Base-by-base conservation (phyloP, 1,140 invertebrate species). In the Ridgeia piscesae region DNA sequence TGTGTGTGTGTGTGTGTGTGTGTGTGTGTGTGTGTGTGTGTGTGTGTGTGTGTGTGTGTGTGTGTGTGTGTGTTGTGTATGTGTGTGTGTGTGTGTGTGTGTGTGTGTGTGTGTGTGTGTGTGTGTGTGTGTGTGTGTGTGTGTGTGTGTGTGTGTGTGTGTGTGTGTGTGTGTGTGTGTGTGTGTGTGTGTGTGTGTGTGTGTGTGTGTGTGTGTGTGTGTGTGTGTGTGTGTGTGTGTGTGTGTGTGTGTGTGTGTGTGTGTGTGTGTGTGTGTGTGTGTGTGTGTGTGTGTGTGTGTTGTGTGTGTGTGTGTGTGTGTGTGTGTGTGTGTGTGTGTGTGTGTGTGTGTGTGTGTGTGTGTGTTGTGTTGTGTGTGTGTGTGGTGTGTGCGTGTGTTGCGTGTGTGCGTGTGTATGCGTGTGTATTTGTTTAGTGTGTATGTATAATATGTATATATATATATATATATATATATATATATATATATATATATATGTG, bases 171-270 rank as follows among this genome's bases (percentile, higher is more conserved):
- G n/a, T n/a, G n/a, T n/a, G n/a, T n/a, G n/a, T n/a, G n/a, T n/a
- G n/a, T n/a, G n/a, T n/a, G n/a, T n/a, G n/a, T n/a, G n/a, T n/a
- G n/a, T n/a, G n/a, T n/a, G 35, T 90, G 89, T 27, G 27, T 90
- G 89, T 27, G 89, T 90, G 89, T 27, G 89, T 90, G 89, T 27
- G 89, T 90, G 89, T 27, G 89, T 9, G 89, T 27, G 89, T 90
- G 89, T 27, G 27, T 90, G 89, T 33, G 89, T 90, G 89, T 33
- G 89, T 90, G 89, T 33, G 89, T 90, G 89, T 33, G 89, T 90
- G 35, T 33, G 89, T 77, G 58, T 31, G 58, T 77, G 58, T 6
- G 58, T 31, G 42, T 42, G 42, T 42, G 42, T n/a, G n/a, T n/a
- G n/a, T n/a, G n/a, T n/a, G n/a, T n/a, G n/a, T n/a, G n/a, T n/a